These are phyloP conservation scores for Glossosoma conforme DNA, from an alignment of 1,140 invertebrate genomes.

Conservation along the genomic window DNA sequence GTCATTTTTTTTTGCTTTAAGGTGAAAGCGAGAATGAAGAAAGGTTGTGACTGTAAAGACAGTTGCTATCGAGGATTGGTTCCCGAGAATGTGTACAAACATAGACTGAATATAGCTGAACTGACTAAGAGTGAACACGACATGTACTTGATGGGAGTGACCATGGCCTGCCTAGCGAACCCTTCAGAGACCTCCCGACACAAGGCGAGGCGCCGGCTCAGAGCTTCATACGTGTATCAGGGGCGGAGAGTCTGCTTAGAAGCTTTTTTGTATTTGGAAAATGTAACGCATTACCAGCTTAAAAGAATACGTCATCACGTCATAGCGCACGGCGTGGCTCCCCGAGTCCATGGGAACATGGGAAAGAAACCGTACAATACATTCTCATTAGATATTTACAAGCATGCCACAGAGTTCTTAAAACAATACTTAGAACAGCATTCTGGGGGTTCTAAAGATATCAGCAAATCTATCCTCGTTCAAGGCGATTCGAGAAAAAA, in stretches of 20 bases:
- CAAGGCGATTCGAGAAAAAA: slow-evolving; percentile 68
- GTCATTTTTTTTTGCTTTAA: slow-evolving; percentile 37
- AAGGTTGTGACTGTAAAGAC: slow-evolving; percentile 72
- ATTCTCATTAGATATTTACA: slow-evolving; percentile 71
- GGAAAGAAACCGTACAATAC: slow-evolving; percentile 79
- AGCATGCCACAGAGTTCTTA: slow-evolving; percentile 69
- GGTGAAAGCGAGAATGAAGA: slow-evolving; percentile 63
- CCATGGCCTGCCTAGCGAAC: slow-evolving; percentile 72
- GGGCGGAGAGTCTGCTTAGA: slow-evolving; percentile 71
- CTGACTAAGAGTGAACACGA: slow-evolving; percentile 69
- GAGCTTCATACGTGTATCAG: slow-evolving; percentile 71
- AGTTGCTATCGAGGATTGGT: slow-evolving; percentile 69
- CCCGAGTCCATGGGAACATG: slow-evolving; percentile 71
- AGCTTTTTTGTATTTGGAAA: slow-evolving; percentile 74
- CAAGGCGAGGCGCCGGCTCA: slow-evolving; percentile 64
- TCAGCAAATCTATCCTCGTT: slow-evolving; percentile 57
- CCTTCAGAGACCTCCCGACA: slow-evolving; percentile 66
- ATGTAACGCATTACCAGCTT: slow-evolving; percentile 74
- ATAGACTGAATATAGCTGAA: slow-evolving; percentile 72
- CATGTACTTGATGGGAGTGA: slow-evolving; percentile 76
- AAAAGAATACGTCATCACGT: slow-evolving; percentile 73
- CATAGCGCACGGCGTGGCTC: slow-evolving; percentile 71
- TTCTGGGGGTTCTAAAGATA: slow-evolving; percentile 44
- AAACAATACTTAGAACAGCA: slow-evolving; percentile 65
- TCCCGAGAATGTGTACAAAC: slow-evolving; percentile 68